Base-by-base conservation (phyloP, 2,797 vertebrate genomes). In the Aselliscus stoliczkanus region DNA sequence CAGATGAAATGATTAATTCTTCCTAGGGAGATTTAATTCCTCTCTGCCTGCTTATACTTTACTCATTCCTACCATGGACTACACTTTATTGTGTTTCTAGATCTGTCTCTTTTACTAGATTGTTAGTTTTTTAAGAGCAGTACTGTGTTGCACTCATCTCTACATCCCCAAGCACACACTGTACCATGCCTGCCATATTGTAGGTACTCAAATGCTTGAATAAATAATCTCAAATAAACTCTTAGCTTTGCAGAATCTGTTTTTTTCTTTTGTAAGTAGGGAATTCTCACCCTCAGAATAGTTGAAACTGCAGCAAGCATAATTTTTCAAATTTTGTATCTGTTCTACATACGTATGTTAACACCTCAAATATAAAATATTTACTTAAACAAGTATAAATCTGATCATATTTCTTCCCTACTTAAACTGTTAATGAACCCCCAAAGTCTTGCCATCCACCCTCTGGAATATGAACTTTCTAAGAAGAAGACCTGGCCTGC, bases 221-320 rank as follows among this genome's bases (percentile, higher is more conserved):
- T 92, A 86, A 89, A 76, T 95, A 89, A 62, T 56, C 23, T 15
- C 37, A 67, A 56, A 84, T 79, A 94, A 73, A 76, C 93, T 39
- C 67, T 82, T 94, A 60, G 47, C 60, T 94, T 88, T 93, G 39
- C 37, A 76, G 15, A 83, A 56, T 34, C 31, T 83, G 29, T 65
- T 93, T 97, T 97, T 93, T 90, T 70, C 79, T 80, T 88, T 90
- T 90, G n/a, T 85, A 81, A 56, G 50, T 62, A 96, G 56, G 25
- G 39, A 86, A 94, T 93, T 88, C 42, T 75, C 34, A 91, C 25
- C 67, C 34, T 81, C 25, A 67, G 72, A 94, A 77, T 58, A 96
- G 44, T 82, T 86, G 69, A 88, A 89, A 58, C 67, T 87, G 25
- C 54, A 60, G 12, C 37, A 42, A 92, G 39, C 95, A 70, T 79